phyloP scores from a whole-genome alignment of 1,140 invertebrate genomes.

The Drosophila navojoa region DNA sequence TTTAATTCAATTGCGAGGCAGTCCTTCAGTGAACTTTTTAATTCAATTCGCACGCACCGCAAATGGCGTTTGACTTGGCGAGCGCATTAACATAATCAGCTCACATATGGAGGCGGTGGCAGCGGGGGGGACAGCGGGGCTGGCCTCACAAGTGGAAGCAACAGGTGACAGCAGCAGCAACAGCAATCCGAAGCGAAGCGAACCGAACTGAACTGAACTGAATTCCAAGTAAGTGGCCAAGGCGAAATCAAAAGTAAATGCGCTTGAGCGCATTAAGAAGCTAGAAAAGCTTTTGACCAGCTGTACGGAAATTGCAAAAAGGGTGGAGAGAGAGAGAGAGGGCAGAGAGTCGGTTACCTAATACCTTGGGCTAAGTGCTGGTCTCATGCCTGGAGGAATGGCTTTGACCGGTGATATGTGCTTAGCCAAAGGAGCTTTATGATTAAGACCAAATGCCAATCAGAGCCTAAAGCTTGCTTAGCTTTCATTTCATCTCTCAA shows the following conservation, averaged over 20 bases:
- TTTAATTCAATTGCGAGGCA: conserved; percentile 71
- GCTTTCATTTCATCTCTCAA: not conserved
- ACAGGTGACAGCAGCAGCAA: conserved; percentile 51
- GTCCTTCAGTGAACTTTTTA: conserved; percentile 59
- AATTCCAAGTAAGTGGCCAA: conserved; percentile 58
- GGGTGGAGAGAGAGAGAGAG: too few relatives aligned
- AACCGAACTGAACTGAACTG: conserved; percentile 40
- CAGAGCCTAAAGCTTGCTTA: not conserved
- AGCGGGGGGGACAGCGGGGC: not conserved
- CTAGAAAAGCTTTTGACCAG: conserved; percentile 59
- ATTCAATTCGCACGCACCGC: conserved; percentile 63
- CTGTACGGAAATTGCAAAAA: conserved; percentile 4
- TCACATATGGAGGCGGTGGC: conserved; percentile 43
- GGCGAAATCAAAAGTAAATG: conserved; percentile 58
- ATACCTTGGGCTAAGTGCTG: conserved; percentile 53
- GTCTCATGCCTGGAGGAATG: conserved; percentile 56
- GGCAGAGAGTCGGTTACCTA: not conserved
- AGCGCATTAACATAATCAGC: conserved; percentile 79
- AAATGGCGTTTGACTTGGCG: conserved; percentile 63
- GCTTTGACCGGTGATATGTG: conserved; percentile 58
- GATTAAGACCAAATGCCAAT: conserved; percentile 25
- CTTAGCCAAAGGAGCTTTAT: conserved; percentile 19
- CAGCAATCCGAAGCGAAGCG: conserved; percentile 6
- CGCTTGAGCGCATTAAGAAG: conserved; percentile 72
- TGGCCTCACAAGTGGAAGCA: conserved; percentile 29